phyloP scores from a whole-genome alignment of 2,797 vertebrate genomes.

The Peromyscus nudipes region DNA sequence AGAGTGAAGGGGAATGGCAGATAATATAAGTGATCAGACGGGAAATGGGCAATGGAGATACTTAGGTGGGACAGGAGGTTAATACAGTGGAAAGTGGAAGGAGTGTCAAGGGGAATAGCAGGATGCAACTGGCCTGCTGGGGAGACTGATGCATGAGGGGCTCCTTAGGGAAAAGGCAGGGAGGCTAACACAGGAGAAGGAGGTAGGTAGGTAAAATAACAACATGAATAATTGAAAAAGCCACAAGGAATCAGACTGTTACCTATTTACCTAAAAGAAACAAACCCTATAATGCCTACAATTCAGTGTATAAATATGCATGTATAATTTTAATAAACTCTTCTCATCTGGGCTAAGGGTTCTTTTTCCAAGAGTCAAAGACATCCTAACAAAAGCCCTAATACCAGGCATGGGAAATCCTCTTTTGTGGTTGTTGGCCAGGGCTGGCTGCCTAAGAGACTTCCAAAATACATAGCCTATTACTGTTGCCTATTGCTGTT shows the following conservation, averaged over 20 bases:
- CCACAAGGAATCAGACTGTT: neutral
- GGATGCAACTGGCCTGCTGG: neutral
- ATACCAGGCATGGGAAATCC: neutral
- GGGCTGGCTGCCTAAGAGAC: neutral
- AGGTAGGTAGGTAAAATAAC: neutral
- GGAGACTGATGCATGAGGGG: neutral
- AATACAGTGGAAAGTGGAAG: neutral
- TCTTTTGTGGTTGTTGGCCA: neutral
- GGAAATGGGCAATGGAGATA: neutral
- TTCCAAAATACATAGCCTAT: neutral
- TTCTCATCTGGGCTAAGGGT: neutral
- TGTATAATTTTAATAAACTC: neutral
- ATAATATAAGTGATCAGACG: neutral
- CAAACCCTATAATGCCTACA: neutral
- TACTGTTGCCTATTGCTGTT: neutral
- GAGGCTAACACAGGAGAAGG: neutral
- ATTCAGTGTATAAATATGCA: neutral
- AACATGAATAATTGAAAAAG: neutral
- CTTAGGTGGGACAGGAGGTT: neutral
- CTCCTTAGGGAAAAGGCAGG: no score
- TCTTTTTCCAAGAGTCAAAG: neutral
- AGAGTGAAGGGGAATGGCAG: neutral
- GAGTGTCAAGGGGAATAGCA: neutral
- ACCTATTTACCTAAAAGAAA: neutral
- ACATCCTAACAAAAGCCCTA: neutral